Evolutionary conservation across 2,113 vertebrate genomes (phyloP).

Genomic region (Amblyopsis rosae): DNA sequence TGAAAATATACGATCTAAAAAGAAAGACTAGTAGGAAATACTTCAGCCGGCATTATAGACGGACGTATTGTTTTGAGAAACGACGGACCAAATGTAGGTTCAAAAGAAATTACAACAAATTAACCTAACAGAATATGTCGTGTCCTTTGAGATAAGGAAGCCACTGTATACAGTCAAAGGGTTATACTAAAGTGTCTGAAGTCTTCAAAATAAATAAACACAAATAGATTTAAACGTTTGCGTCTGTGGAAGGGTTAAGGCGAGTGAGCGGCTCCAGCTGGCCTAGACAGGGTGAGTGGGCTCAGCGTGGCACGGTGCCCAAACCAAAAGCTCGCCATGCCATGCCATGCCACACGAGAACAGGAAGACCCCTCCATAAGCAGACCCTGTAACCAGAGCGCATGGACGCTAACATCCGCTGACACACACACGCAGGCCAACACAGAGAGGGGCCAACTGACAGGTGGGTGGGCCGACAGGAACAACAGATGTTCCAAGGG

Average conservation of each 20-base stretch:
- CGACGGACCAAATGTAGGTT: too few species aligned
- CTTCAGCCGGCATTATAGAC: too few species aligned
- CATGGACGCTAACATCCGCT: background rate
- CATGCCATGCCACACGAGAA: conserved; percentile 49
- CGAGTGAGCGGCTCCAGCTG: conserved; percentile 50
- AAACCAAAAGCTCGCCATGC: conserved; percentile 23
- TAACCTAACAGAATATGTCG: too few species aligned
- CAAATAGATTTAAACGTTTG: too few species aligned
- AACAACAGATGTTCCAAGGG: background rate
- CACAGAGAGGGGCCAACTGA: conserved; percentile 16
- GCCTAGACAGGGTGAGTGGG: conserved; percentile 46
- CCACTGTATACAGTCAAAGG: too few species aligned
- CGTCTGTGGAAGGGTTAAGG: conserved; percentile 51
- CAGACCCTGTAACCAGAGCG: conserved; percentile 33
- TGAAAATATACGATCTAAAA: too few species aligned
- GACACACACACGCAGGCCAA: background rate
- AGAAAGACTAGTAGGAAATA: too few species aligned
- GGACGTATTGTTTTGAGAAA: too few species aligned
- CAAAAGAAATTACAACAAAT: too few species aligned
- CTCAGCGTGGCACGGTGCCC: conserved; percentile 46
- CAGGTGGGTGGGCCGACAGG: background rate
- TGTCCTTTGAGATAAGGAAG: too few species aligned
- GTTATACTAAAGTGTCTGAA: too few species aligned
- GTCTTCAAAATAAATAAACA: too few species aligned
- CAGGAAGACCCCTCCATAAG: conserved; percentile 41